Conservation (phyloP, 2,888 invertebrate species). For the Pheosia tremula region DNA sequence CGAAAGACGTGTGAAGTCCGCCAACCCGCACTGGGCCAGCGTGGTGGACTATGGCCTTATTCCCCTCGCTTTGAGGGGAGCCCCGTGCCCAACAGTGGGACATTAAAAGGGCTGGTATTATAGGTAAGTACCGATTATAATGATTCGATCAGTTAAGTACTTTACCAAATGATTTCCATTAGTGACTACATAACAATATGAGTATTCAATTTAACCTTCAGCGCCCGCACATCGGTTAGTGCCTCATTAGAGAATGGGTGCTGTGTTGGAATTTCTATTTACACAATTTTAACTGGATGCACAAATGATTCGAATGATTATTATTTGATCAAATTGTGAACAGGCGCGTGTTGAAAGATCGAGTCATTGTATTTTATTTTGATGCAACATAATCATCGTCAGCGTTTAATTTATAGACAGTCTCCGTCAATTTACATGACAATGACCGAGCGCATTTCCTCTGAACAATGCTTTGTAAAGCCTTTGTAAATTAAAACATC, state of each 20-base stretch:
- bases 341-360: conserved; percentile 12
- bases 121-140: background rate
- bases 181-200: conserved; percentile 4
- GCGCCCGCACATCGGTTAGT: conserved; percentile 26
- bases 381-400: too few relatives aligned
- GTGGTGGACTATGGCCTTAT: too few relatives aligned
- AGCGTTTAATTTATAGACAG: too few relatives aligned
- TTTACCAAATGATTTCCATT: conserved; percentile 19
- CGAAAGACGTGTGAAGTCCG: too few relatives aligned
- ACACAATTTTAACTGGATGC: background rate
- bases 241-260: conserved; percentile 31
- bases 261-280: background rate
- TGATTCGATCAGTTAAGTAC: conserved; percentile 22
- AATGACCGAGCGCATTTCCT: too few relatives aligned
- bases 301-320: background rate
- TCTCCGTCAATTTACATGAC: too few relatives aligned
- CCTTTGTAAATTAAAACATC: too few relatives aligned
- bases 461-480: too few relatives aligned
- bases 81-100: too few relatives aligned
- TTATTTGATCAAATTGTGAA: conserved; percentile 15
- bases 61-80: too few relatives aligned
- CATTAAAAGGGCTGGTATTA: too few relatives aligned
- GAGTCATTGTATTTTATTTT: background rate
- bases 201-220: conserved; percentile 32
- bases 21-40: too few relatives aligned